Percentiles rank a stretch among this genome's conserved stretches.
Conservation (phyloP, 2,113 vertebrate genomes). For the Balaeniceps rex region DNA sequence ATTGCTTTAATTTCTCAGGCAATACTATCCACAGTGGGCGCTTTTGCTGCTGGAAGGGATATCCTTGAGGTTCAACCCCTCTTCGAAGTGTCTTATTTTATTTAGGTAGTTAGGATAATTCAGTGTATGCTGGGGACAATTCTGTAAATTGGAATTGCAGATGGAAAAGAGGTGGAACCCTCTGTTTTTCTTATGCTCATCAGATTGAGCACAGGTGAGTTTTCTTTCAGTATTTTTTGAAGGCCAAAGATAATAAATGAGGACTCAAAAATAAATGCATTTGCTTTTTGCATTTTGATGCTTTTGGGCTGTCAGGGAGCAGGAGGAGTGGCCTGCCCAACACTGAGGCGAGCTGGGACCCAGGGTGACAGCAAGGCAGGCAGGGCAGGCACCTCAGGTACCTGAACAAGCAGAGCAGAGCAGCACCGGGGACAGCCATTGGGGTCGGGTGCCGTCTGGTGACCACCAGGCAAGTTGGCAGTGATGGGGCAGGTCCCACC, state of each 20-base stretch:
- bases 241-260: not conserved
- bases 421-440: rapidly evolving
- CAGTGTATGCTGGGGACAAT: not conserved
- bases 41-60: not conserved
- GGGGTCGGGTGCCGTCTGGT: not conserved
- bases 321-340: not conserved
- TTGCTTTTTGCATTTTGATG: not conserved
- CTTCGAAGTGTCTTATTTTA: not conserved
- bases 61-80: not conserved
- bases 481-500: not conserved
- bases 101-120: not conserved
- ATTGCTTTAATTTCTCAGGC: not conserved
- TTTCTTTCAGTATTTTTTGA: not conserved
- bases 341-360: rapidly evolving
- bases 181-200: not conserved
- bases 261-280: not conserved
- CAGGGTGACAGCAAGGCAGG: not conserved
- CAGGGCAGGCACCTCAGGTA: not conserved
- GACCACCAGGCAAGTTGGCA: not conserved
- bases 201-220: not conserved
- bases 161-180: not conserved
- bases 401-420: not conserved
- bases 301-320: not conserved
- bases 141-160: not conserved
- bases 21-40: not conserved